Evolutionary conservation across 2,113 vertebrate genomes (phyloP), one percentile per base, ranked within the genome.

Genomic region (Triplophysa siluroides): DNA sequence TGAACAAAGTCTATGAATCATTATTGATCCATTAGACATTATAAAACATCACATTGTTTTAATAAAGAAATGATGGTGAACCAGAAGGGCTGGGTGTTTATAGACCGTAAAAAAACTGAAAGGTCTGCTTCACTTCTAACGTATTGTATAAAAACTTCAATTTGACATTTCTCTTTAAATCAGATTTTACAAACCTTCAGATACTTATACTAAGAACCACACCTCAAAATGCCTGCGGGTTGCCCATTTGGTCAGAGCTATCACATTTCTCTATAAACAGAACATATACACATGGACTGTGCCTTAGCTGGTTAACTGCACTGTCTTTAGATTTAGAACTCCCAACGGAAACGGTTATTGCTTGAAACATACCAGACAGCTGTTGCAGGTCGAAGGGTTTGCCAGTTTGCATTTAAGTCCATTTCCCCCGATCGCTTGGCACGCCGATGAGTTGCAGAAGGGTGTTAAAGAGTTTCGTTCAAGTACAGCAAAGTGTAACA

Each of bases 241-340:
- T 72, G 63, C 13, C 24, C 67, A 11, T 11, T 11, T n/a, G 75
- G 75, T 82, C 60, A 71, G 52, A 43, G 66, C 47, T 77, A 81
- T 81, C 80, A 2, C 11, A 5, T 81, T 81, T 24, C 80, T 71
- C 58, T 64, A 21, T 47, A 81, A 77, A 77, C 60, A 77, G 10
- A 8, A 14, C 19, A 29, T 38, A 61, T 47, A 62, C 61, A 54
- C 70, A 71, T 56, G 56, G 66, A 71, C 29, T 45, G n/a, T 45
- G 54, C 66, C 50, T 26, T 24, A 3, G 54, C 67, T 50, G 9
- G 38, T 41, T 54, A 41, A 71, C 67, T 62, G n/a, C 70, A 68
- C 67, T 71, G 78, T 71, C 67, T 71, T 79, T 62, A 79, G 69
- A 26, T 54, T 45, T 26, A 60, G 60, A 74, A 43, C 78, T 66